Percentiles rank a stretch among this genome's conserved stretches.
Conservation (phyloP, 2,888 invertebrate species). For the Drosophila stalkeri region DNA sequence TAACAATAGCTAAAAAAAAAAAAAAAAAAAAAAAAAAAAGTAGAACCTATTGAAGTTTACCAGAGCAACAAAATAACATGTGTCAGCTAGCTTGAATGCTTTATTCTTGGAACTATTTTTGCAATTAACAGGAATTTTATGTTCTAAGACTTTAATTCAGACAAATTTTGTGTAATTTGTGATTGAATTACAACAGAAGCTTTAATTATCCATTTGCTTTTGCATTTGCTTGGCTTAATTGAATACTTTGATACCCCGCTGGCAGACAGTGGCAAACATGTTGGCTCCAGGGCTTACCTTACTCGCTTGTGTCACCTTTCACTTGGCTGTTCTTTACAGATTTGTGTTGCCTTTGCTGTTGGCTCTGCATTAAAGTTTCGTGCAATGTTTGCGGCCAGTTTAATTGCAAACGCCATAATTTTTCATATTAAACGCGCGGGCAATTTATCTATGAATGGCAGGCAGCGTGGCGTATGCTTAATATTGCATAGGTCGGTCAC, state of each 20-base stretch:
- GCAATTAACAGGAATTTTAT: background rate
- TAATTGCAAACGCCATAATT: constrained; percentile 66
- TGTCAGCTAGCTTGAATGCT: background rate
- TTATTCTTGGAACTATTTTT: background rate
- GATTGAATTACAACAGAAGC: background rate
- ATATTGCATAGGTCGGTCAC: constrained; percentile 68
- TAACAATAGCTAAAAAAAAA: background rate
- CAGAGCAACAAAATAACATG: background rate
- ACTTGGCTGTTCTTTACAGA: constrained; percentile 1
- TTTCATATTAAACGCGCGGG: constrained; percentile 70
- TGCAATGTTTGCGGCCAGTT: constrained; percentile 34
- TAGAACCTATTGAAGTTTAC: background rate
- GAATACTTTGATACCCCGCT: background rate
- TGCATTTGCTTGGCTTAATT: background rate
- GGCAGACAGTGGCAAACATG: background rate
- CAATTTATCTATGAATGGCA: constrained; percentile 76
- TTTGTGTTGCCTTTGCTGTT: constrained; percentile 6
- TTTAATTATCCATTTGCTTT: background rate
- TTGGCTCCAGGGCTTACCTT: background rate
- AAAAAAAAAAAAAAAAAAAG: background rate
- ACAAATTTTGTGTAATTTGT: background rate
- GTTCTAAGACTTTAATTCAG: background rate
- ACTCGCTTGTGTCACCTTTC: background rate
- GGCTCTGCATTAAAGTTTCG: constrained; percentile 21
- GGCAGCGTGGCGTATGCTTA: constrained; percentile 70